These are phyloP conservation scores for Bradypodion ventrale DNA, from an alignment of 2,797 vertebrate genomes.

Conservation along the genomic window DNA sequence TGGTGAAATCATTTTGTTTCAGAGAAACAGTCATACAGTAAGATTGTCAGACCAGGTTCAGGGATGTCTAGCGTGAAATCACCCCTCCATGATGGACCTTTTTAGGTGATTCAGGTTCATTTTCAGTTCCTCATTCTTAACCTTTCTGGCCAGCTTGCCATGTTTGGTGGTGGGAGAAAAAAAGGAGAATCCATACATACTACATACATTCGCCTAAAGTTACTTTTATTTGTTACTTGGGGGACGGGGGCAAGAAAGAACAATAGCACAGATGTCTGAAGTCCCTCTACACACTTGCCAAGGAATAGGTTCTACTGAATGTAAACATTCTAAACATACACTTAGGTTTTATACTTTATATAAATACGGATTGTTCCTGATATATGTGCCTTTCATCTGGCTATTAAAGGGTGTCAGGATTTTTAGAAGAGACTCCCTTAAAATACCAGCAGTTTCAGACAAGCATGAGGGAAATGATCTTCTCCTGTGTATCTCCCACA, in stretches of 20 bases:
- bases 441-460: no score
- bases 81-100: not conserved
- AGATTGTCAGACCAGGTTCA: not conserved
- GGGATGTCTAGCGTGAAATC: not conserved
- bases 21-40: no score
- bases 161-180: not conserved
- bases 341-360: no score
- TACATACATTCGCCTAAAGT: not conserved
- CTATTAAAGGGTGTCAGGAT: no score
- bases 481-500: no score
- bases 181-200: no score
- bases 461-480: no score
- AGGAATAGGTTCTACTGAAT: not conserved
- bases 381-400: no score
- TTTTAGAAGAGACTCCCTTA: no score
- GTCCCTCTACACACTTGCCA: not conserved
- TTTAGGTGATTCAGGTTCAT: not conserved
- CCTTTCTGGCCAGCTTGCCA: not conserved
- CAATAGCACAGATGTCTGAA: not conserved
- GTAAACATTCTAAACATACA: not conserved
- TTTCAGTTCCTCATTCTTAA: not conserved
- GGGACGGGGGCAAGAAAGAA: not conserved
- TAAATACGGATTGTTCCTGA: no score
- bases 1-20: no score
- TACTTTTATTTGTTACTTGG: not conserved